Conservation (phyloP, 64 coral and sea anemone species). For the Dendronephthya gigantea region DNA sequence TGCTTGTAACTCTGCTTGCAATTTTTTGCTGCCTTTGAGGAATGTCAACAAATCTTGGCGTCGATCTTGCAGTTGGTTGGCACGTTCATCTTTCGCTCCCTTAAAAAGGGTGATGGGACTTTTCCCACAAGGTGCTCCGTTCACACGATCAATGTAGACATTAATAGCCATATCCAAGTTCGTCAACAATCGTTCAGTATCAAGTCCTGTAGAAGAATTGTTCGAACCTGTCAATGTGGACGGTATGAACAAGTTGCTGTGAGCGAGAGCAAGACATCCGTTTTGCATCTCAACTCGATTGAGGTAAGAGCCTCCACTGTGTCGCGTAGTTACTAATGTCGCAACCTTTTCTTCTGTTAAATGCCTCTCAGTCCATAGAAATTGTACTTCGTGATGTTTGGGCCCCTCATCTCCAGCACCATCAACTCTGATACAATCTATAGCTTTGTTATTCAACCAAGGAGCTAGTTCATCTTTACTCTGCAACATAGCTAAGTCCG, state of each 20-base stretch:
- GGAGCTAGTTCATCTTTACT: slow-evolving; percentile 16
- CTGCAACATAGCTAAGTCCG: slow-evolving; percentile 30
- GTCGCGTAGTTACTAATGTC: slow-evolving; percentile 27
- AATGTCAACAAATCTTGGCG: slow-evolving; percentile 10
- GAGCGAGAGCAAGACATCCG: slow-evolving; percentile 28
- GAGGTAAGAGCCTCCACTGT: slow-evolving; percentile 32
- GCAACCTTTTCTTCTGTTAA: slow-evolving; percentile 27
- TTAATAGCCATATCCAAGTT: slow-evolving; percentile 22
- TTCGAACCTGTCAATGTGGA: slow-evolving; percentile 25
- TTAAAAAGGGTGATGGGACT: slow-evolving; percentile 18
- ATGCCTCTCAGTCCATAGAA: slow-evolving; percentile 39
- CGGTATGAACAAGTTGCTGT: slow-evolving; percentile 37
- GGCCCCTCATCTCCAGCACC: slow-evolving; percentile 31
- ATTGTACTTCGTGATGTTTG: slow-evolving; percentile 17
- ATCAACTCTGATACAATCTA: slow-evolving; percentile 39
- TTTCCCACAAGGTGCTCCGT: slow-evolving; percentile 38
- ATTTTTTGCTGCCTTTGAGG: slow-evolving; percentile 23
- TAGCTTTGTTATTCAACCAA: slow-evolving; percentile 31
- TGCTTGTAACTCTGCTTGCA: slow-evolving; percentile 12
- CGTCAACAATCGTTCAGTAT: not conserved
- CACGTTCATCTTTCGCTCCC: slow-evolving; percentile 21
- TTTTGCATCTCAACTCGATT: slow-evolving; percentile 33
- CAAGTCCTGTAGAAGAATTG: not conserved
- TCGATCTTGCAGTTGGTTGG: slow-evolving; percentile 19
- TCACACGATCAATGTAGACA: slow-evolving; percentile 27